These are phyloP conservation scores for Sebastes melanostomus DNA, from an alignment of 2,797 vertebrate genomes.

Conservation along the genomic window DNA sequence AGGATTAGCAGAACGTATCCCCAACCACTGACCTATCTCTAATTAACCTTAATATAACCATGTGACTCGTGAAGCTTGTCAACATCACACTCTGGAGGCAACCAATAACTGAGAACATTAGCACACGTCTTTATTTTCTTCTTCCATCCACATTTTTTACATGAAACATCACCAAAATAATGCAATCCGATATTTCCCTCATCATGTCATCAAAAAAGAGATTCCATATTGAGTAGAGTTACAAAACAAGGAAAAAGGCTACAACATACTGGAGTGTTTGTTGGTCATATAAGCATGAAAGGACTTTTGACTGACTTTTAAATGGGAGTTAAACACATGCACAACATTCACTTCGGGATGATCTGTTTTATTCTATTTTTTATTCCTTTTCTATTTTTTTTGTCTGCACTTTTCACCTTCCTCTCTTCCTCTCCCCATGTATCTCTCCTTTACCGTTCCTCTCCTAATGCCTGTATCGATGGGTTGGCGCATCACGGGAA, in stretches of 20 bases:
- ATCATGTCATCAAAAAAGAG: neutral
- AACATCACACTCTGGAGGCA: neutral
- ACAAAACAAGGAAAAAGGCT: neutral
- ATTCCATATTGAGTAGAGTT: slow-evolving; percentile 1
- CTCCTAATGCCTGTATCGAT: slow-evolving; percentile 59
- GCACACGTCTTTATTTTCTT: neutral
- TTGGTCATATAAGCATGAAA: slow-evolving; percentile 3
- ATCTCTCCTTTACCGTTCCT: neutral
- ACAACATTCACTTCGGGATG: neutral
- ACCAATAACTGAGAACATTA: neutral
- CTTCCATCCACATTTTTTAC: neutral
- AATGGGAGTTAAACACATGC: neutral
- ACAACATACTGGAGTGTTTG: neutral
- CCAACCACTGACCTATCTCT: neutral
- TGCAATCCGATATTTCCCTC: slow-evolving; percentile 3
- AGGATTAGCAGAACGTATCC: neutral
- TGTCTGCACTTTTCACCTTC: neutral
- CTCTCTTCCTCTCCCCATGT: neutral
- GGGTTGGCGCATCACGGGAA: slow-evolving; percentile 58
- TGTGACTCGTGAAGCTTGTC: neutral
- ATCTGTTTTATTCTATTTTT: neutral
- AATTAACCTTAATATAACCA: neutral
- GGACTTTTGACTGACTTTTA: neutral
- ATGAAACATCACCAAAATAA: neutral
- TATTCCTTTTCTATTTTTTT: neutral